A percentile compares a stretch with the other conserved stretches of the same genome.
phyloP scores from a whole-genome alignment of 1,140 invertebrate species.

The Drosophila cardini region DNA sequence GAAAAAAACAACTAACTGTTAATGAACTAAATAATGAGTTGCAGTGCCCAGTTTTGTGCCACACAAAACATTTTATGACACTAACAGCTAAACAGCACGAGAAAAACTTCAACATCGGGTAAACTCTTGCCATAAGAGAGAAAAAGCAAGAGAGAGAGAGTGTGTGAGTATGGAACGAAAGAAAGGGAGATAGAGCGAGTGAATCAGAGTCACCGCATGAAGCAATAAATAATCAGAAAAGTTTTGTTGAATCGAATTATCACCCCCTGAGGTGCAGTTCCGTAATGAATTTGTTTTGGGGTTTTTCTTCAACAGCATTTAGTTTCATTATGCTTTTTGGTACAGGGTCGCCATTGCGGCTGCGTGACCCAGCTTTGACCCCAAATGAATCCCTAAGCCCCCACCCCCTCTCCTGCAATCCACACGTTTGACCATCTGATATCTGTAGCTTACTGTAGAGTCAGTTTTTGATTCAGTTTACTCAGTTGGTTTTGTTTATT shows the following conservation, averaged over 20 bases:
- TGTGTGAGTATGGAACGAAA: too few relatives aligned
- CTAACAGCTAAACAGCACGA: conserved; percentile 75
- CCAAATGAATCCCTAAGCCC: not conserved
- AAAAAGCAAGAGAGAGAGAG: conserved; percentile 12
- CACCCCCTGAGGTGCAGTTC: conserved; percentile 82
- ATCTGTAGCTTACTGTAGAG: conserved; percentile 14
- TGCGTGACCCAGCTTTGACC: conserved; percentile 60
- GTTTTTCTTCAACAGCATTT: conserved; percentile 73
- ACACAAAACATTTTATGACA: conserved; percentile 82
- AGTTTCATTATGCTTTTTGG: conserved; percentile 73
- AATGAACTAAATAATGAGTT: conserved; percentile 84
- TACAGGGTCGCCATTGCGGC: conserved; percentile 56
- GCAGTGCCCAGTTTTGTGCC: conserved; percentile 71
- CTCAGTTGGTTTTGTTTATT: conserved; percentile 56
- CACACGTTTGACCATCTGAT: conserved; percentile 7
- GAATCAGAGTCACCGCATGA: conserved; percentile 61
- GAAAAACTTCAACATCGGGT: conserved; percentile 48
- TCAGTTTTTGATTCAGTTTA: conserved; percentile 53
- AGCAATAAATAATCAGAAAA: conserved; percentile 83
- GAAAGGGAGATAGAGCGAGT: conserved; percentile 19
- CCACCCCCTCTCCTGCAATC: not conserved
- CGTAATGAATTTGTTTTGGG: conserved; percentile 82
- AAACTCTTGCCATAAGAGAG: conserved; percentile 7
- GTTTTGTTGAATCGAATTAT: conserved; percentile 83
- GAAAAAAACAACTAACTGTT: conserved; percentile 67